Evolutionary conservation across 2,888 invertebrate genomes (phyloP), one percentile per base, ranked within the genome.

Genomic region (Troides helena): DNA sequence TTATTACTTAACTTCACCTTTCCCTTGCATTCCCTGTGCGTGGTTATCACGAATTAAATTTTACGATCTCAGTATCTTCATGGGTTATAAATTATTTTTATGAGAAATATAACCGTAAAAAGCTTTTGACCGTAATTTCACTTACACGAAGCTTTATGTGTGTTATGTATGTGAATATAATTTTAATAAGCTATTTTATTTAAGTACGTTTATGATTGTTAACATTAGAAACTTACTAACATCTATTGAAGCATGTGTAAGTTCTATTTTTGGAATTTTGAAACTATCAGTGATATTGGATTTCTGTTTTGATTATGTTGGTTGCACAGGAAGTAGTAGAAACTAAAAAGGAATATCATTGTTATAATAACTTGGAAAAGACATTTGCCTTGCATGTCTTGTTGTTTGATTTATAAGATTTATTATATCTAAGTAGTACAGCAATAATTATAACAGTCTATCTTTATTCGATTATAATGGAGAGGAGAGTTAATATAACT

Each of bases 41-140:
- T 58, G 21, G 12, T 25, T 58, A 58, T 58, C 57, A 58, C 23
- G 57, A 58, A 21, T 58, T 58, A 58, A 58, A 58, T 58, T 58
- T 58, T 58, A 58, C 23, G 57, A 58, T 25, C 23, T 23, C 57
- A 23, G 57, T 23, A 23, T 25, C 57, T 58, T 58, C 57, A 58
- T 23, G 57, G 57, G 23, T 18, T 58, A 23, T 58, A 58, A 58
- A 58, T 25, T 58, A 58, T 58, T 58, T 23, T 58, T 58, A 58
- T 23, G 57, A 12, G 57, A 58, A 58, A 58, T 25, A 58, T 58
- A 58, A 58, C 57, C 57, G 57, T 25, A 23, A 58, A 58, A 58
- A 58, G 21, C 57, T 58, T 58, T 58, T 58, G 57, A 58, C 57
- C 23, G 57, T 58, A 23, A 58, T 58, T 58, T 58, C 57, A 58